These are phyloP conservation scores for Oreocharis arfaki DNA, from an alignment of 2,113 vertebrate genomes.

Conservation along the genomic window DNA sequence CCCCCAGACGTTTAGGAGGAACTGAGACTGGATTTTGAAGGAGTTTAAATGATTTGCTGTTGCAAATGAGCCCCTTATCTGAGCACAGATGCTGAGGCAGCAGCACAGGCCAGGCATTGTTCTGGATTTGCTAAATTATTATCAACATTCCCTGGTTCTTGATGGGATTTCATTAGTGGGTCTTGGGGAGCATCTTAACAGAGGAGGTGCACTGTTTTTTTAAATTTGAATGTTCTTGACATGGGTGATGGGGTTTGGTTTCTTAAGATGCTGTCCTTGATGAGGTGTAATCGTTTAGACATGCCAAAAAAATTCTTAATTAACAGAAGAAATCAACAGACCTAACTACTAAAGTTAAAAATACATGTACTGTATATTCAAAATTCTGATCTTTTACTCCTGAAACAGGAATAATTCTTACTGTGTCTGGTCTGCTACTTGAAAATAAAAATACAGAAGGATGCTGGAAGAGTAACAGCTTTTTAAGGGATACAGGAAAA, in stretches of 20 bases:
- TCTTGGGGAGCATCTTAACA: background rate
- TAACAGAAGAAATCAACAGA: background rate
- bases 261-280: background rate
- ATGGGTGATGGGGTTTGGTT: background rate
- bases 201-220: background rate
- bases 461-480: background rate
- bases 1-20: background rate
- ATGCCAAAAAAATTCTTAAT: background rate
- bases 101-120: background rate
- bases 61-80: background rate
- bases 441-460: background rate
- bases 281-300: background rate
- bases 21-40: background rate
- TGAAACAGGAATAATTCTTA: background rate
- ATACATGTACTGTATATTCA: rapidly evolving
- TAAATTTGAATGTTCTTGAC: background rate
- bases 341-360: background rate
- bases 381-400: background rate
- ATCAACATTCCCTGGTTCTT: background rate
- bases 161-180: background rate
- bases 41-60: background rate
- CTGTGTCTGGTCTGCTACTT: background rate
- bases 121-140: background rate
- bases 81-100: background rate
- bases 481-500: background rate